Percentiles rank a stretch among this genome's conserved stretches.
Evolutionary conservation across 2,113 vertebrate species (phyloP).

Genomic region (Calonectris borealis): DNA sequence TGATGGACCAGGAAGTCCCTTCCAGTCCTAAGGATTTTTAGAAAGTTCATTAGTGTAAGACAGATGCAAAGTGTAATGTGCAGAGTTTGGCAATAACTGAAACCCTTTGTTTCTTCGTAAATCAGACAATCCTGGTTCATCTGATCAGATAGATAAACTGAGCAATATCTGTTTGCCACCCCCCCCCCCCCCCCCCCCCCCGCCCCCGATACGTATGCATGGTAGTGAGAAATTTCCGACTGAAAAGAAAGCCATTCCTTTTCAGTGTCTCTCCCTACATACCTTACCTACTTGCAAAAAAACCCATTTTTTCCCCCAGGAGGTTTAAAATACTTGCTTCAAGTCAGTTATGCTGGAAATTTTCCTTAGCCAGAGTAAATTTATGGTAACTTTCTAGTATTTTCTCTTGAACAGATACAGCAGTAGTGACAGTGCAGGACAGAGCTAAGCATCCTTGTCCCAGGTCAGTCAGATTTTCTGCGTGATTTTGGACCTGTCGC

Average conservation of each 20-base stretch:
- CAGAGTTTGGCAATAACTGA: not conserved
- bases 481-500: fast-evolving
- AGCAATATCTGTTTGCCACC: not conserved
- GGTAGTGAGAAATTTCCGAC: not conserved
- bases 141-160: not conserved
- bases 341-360: not conserved
- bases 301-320: not conserved
- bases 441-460: not conserved
- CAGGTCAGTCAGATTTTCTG: not conserved
- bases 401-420: not conserved
- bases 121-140: not conserved
- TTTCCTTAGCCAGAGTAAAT: not conserved
- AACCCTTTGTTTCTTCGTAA: not conserved
- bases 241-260: not conserved
- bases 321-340: not conserved
- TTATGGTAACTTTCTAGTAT: not conserved
- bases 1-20: not conserved
- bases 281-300: not conserved
- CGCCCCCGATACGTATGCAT: not conserved
- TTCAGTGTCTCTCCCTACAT: not conserved
- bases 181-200: fast-evolving
- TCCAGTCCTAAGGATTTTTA: not conserved
- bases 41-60: not conserved
- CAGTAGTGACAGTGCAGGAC: not conserved
- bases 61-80: not conserved